Evolutionary conservation across 2,113 vertebrate species (phyloP), one percentile per base, ranked within the genome.

Genomic region (Pelvicachromis taeniatus): DNA sequence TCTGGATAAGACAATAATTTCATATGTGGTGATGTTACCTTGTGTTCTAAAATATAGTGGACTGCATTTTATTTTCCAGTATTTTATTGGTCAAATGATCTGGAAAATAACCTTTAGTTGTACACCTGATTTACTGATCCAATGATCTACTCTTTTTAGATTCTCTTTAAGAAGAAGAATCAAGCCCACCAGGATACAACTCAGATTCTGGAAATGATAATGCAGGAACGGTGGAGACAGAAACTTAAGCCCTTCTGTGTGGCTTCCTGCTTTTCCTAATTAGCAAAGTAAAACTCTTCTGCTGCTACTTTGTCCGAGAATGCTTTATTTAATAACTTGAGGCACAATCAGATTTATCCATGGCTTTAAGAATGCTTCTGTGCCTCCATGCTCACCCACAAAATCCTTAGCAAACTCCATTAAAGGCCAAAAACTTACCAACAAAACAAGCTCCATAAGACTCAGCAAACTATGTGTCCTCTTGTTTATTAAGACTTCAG

Each of bases 401-500:
- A 90, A 90, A 85, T 85, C 87, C 85, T 89, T 63, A 75, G 58
- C 56, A n/a, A 82, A 89, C 77, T 90, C 33, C 83, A 88, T 87
- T 92, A 92, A 95, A 93, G 82, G 85, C 81, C 90, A 86, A 88
- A 89, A 93, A 88, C 75, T 88, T 85, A 45, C n/a, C 86, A 81
- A 93, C 92, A 94, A 94, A 93, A 86, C 80, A 88, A 88, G 87
- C 19, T 55, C 81, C 83, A 82, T 65, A 86, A 82, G 85, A 94
- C 89, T 94, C 87, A 35, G 85, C 79, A 90, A 95, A 94, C 82
- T 93, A 93, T 94, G 92, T 91, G 89, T 94, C 86, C 56, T 91
- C 90, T 93, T 92, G 92, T 95, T 95, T 95, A 94, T 95, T 93
- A 94, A 92, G 91, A 93, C 93, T 94, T 90, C 78, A 78, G 87